Evolutionary conservation across 2,888 invertebrate genomes (phyloP).

Genomic region (Seladonia tumulorum): DNA sequence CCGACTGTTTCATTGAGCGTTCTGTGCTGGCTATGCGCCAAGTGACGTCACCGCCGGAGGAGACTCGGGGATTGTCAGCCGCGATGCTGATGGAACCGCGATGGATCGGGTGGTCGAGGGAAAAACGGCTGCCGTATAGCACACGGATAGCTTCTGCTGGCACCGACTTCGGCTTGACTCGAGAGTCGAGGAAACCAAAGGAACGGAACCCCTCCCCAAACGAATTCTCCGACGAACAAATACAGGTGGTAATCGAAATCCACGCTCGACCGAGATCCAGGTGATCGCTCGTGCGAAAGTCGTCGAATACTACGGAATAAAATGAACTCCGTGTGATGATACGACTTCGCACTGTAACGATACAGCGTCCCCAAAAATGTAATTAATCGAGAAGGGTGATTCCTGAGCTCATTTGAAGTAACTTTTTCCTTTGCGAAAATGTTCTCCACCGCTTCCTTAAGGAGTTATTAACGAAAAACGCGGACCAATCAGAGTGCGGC

Average conservation of each 20-base stretch:
- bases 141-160: constrained; percentile 37
- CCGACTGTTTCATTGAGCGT: constrained; percentile 79
- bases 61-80: constrained; percentile 62
- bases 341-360: no score
- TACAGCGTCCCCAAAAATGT: no score
- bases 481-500: no score
- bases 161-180: constrained; percentile 17
- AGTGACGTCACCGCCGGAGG: constrained; percentile 77
- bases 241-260: constrained; percentile 5
- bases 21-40: constrained; percentile 77
- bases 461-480: no score
- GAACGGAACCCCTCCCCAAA: constrained; percentile 23
- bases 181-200: constrained; percentile 29
- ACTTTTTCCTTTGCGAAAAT: no score
- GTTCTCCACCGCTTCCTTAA: no score
- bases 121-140: neutral
- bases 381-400: no score
- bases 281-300: neutral
- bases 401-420: no score
- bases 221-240: constrained; percentile 1
- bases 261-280: neutral
- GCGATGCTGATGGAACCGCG: constrained; percentile 57
- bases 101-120: constrained; percentile 47
- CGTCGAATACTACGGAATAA: neutral
- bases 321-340: neutral